These are phyloP conservation scores for Phragmatobia fuliginosa DNA, from an alignment of 2,888 invertebrate genomes.

Conservation along the genomic window DNA sequence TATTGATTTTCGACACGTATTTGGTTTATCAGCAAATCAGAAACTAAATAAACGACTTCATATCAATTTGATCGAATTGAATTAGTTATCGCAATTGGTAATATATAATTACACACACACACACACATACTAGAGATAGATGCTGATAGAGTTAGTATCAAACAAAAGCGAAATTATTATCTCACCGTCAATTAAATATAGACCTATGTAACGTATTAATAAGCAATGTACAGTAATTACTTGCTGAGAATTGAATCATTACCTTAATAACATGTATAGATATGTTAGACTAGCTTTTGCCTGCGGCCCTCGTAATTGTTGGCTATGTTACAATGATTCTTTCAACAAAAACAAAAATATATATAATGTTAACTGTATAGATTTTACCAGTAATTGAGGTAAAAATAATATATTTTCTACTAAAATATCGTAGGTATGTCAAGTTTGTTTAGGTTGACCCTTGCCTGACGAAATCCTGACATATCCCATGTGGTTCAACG, in stretches of 20 bases:
- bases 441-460: background rate
- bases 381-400: background rate
- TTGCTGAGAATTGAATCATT: no score
- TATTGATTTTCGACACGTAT: no score
- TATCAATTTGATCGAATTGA: background rate
- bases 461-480: background rate
- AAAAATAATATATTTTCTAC: background rate
- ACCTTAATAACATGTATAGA: no score
- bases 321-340: no score
- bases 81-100: background rate
- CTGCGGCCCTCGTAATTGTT: no score
- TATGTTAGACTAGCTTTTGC: no score
- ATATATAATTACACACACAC: background rate
- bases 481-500: background rate
- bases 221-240: no score
- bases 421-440: background rate
- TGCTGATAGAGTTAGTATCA: background rate
- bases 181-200: background rate
- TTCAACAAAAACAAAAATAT: no score
- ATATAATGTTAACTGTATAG: background rate
- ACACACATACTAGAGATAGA: background rate
- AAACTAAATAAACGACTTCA: background rate
- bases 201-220: background rate
- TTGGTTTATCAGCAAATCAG: no score
- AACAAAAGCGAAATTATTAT: constrained; percentile 1